Conservation (phyloP, 2,113 vertebrate species). For the Egretta garzetta region DNA sequence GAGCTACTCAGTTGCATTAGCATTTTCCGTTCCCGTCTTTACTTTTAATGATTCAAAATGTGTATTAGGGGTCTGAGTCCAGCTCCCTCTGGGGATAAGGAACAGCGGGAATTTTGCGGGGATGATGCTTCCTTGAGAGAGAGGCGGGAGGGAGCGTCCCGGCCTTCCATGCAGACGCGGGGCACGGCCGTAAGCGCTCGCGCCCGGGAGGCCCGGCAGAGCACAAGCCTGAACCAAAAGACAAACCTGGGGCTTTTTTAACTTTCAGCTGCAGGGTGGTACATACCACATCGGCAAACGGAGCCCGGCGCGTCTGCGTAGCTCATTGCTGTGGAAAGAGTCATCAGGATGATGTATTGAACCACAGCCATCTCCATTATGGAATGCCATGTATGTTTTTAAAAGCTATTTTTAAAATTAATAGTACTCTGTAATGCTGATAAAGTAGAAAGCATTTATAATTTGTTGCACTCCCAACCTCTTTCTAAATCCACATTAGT, state of each 20-base stretch:
- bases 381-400: conserved; percentile 64
- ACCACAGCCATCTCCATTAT: conserved; percentile 49
- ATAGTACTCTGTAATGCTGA: conserved; percentile 55
- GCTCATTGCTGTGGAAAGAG: conserved; percentile 33
- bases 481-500: conserved; percentile 25
- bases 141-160: background rate
- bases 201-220: background rate
- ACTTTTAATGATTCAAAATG: rapidly evolving
- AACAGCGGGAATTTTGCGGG: background rate
- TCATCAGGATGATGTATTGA: conserved; percentile 49
- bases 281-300: background rate
- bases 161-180: rapidly evolving
- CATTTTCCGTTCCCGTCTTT: background rate
- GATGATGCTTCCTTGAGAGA: background rate
- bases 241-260: background rate
- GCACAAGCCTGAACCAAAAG: background rate
- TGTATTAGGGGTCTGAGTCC: rapidly evolving
- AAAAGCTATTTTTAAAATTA: conserved; percentile 72
- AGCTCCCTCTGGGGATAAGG: rapidly evolving
- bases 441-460: conserved; percentile 61
- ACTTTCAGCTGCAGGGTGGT: background rate
- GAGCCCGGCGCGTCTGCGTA: background rate
- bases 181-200: rapidly evolving
- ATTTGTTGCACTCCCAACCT: conserved; percentile 34
- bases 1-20: background rate